A percentile compares a stretch with the other conserved stretches of the same genome.
phyloP scores from a whole-genome alignment of 2,888 invertebrate genomes.

The Priocnemis perturbator region DNA sequence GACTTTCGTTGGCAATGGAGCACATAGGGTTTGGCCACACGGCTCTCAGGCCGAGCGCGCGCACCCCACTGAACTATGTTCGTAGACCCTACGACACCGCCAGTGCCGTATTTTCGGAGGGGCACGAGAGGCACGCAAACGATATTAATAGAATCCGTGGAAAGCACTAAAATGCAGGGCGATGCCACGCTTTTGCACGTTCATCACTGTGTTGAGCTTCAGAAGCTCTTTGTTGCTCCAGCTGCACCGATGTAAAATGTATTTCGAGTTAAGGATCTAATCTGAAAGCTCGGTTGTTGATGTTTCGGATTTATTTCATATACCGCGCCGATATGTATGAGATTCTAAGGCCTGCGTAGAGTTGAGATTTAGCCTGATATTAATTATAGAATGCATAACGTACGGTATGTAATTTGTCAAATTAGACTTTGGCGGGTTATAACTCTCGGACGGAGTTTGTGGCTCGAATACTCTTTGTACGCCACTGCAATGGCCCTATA shows the following conservation, averaged over 20 bases:
- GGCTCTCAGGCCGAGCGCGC: constrained; percentile 60
- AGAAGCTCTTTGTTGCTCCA: no score
- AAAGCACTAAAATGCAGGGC: neutral
- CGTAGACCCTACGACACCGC: constrained; percentile 48
- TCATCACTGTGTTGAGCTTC: no score
- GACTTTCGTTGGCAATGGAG: constrained; percentile 4
- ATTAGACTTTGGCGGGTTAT: neutral
- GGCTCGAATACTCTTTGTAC: constrained; percentile 32
- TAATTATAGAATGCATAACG: no score
- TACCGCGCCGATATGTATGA: no score
- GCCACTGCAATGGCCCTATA: constrained; percentile 35
- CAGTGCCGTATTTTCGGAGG: constrained; percentile 54
- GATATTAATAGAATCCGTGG: constrained; percentile 47
- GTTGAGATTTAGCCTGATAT: no score
- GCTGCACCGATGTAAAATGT: no score
- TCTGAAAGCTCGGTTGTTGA: no score
- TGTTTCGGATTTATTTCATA: no score
- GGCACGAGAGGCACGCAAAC: constrained; percentile 21
- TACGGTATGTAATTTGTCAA: neutral
- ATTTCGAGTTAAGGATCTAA: no score
- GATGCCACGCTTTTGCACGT: no score
- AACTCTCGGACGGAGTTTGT: constrained; percentile 6
- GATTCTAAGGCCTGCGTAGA: no score
- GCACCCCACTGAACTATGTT: constrained; percentile 65
- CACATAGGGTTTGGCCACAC: constrained; percentile 56